These are phyloP conservation scores for Trisateles emortualis DNA, from an alignment of 2,888 invertebrate species.

Conservation along the genomic window DNA sequence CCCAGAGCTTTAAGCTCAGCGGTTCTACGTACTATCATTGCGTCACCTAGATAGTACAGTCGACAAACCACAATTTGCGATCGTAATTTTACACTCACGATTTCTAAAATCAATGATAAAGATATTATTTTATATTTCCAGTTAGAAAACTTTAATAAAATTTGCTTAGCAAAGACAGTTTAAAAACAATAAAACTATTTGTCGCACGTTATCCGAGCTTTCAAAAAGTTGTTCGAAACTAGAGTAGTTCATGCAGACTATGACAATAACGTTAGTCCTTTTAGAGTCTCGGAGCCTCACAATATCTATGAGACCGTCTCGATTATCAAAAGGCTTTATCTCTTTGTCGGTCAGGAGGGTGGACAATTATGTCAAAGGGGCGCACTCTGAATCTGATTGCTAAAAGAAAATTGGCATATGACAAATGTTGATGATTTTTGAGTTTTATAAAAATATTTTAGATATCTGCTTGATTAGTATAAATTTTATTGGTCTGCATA, in stretches of 20 bases:
- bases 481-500: not conserved
- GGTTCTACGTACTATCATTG: too few relatives aligned
- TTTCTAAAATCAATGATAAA: too few relatives aligned
- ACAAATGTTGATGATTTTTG: not conserved
- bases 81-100: too few relatives aligned
- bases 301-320: conserved; percentile 23
- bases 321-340: conserved; percentile 37
- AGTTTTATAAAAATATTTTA: not conserved
- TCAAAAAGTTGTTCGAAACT: conserved; percentile 11
- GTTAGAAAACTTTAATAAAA: too few relatives aligned
- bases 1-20: too few relatives aligned
- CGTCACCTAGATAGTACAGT: too few relatives aligned
- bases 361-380: conserved; percentile 41
- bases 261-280: conserved; percentile 16
- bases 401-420: conserved; percentile 22
- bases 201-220: not conserved
- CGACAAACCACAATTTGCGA: too few relatives aligned
- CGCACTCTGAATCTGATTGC: conserved; percentile 33
- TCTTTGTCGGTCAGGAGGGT: conserved; percentile 33
- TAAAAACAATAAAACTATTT: not conserved
- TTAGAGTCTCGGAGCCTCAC: conserved; percentile 16
- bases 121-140: too few relatives aligned
- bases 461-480: not conserved
- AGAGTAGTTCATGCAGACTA: conserved; percentile 17
- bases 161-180: too few relatives aligned